Evolutionary conservation across 2,113 vertebrate species (phyloP).

Genomic region (Setophaga petechia): DNA sequence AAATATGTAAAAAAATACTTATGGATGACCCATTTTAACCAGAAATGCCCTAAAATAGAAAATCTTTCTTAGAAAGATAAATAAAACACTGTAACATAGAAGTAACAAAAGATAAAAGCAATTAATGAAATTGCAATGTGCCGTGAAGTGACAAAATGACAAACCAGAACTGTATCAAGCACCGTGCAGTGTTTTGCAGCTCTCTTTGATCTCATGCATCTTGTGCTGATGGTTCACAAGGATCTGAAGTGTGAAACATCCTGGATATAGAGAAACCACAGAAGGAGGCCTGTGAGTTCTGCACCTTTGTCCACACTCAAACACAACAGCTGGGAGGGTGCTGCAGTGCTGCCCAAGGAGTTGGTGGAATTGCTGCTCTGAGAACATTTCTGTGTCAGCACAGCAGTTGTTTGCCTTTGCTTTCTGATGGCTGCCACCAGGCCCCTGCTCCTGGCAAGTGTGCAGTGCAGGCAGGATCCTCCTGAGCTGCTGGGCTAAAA

Average conservation of each 20-base stretch:
- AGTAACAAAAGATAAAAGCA: not conserved
- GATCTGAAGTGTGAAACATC: not conserved
- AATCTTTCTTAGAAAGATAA: not conserved
- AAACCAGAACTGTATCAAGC: not conserved
- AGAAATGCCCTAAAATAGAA: slow-evolving; percentile 37
- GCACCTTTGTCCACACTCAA: not conserved
- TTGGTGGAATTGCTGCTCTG: not conserved
- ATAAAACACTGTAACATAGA: not conserved
- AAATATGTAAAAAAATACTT: not conserved
- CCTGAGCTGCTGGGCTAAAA: not conserved
- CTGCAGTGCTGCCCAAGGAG: not conserved
- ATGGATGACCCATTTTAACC: not conserved
- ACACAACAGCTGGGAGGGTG: too few species aligned
- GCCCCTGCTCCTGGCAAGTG: not conserved
- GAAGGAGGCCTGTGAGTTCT: not conserved
- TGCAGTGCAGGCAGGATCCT: not conserved
- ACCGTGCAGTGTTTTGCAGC: not conserved
- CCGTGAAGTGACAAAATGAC: not conserved
- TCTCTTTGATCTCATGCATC: not conserved
- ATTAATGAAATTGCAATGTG: not conserved
- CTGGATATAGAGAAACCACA: not conserved
- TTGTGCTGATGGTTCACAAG: not conserved
- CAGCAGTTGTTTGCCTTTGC: not conserved
- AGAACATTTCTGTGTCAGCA: fast-evolving
- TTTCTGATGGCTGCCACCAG: not conserved